These are phyloP conservation scores for Rhaphigaster nebulosa DNA, from an alignment of 2,888 invertebrate genomes.

Conservation along the genomic window DNA sequence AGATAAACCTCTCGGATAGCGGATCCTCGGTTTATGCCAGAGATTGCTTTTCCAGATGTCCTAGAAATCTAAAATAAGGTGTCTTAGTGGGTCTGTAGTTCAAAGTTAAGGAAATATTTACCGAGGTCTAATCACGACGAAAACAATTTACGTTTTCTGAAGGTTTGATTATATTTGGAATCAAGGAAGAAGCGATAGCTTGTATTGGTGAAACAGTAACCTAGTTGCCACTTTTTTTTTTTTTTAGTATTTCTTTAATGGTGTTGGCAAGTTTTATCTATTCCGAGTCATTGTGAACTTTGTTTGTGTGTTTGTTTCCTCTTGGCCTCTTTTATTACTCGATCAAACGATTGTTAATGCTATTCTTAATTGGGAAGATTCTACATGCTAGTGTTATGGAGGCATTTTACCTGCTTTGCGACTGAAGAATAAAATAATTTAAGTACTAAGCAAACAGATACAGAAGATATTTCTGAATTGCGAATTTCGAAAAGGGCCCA, in stretches of 20 bases:
- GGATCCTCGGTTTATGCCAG: neutral
- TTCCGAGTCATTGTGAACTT: too few species aligned
- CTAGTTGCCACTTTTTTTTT: neutral
- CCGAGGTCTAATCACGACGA: neutral
- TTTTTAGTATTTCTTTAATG: neutral
- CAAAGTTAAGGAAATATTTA: conserved; percentile 7
- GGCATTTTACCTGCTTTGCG: too few species aligned
- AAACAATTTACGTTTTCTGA: neutral
- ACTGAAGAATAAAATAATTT: too few species aligned
- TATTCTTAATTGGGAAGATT: too few species aligned
- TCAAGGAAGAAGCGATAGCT: neutral
- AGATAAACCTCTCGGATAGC: neutral
- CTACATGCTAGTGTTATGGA: too few species aligned
- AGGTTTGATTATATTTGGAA: neutral
- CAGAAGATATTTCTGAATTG: too few species aligned
- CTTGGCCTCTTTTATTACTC: too few species aligned
- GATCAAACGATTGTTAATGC: too few species aligned
- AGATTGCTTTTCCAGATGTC: neutral
- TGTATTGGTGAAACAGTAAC: neutral
- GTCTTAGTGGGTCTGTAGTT: neutral
- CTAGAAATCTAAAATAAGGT: conserved; percentile 9
- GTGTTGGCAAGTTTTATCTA: too few species aligned
- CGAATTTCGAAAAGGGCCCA: too few species aligned
- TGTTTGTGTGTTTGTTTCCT: too few species aligned
- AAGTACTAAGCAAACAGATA: too few species aligned